Evolutionary conservation across 2,797 vertebrate species (phyloP), one percentile per base, ranked within the genome.

Genomic region (Tokudaia muenninki): DNA sequence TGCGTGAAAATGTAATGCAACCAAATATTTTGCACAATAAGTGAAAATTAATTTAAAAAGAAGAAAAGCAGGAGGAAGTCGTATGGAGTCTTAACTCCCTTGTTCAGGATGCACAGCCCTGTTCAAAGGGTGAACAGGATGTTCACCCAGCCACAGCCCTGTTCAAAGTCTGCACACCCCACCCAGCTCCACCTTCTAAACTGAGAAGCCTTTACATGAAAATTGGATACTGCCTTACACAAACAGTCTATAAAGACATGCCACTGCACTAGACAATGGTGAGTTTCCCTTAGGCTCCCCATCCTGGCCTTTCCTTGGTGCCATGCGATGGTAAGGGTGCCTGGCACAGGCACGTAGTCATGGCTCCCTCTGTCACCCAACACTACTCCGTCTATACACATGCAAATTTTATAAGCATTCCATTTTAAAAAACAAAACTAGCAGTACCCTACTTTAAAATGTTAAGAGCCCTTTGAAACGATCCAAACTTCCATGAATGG

Each of bases 381-480:
- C 24, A 41, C 63, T 63, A 87, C 21, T 80, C 34, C 75, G 4
- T 59, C 34, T 82, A 11, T 59, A 37, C 57, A 50, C n/a, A 19
- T 80, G 57, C 29, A 95, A 74, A 81, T 93, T 93, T 95, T 93
- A 92, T 37, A 81, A 88, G 77, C 21, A 61, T 95, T 94, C n/a
- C 75, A 72, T 47, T 77, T 75, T 63, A 92, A 44, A 63, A 17
- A 83, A 65, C 50, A 96, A 94, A 37, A 81, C 37, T 91, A 72
- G 72, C 50, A 65, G 9, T 78, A 47, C 91, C 86, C 67, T 24
- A 84, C 57, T 75, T 81, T 78, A 50, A 91, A 81, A 37, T 93
- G 83, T 90, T 91, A 92, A 91, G 59, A 87, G n/a, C 9, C 0
- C 16, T 90, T 93, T 92, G n/a, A 96, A 97, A 91, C 87, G 22